Evolutionary conservation across 2,888 invertebrate species (phyloP).

Genomic region (Tenthredo mesomela): DNA sequence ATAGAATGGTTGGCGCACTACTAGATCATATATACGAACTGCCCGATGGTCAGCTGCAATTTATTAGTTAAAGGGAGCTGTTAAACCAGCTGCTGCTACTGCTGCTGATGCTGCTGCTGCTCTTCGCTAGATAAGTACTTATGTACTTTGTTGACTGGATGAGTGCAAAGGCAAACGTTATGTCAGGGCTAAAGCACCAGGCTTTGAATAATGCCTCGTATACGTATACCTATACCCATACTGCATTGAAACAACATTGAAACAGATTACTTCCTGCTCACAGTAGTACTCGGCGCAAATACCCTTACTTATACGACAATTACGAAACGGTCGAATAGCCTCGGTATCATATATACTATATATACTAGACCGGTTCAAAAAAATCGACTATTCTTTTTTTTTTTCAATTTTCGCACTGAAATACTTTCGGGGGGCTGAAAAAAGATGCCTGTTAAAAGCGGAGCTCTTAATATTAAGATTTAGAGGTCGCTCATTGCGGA

Average conservation of each 20-base stretch:
- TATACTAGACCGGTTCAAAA: no score
- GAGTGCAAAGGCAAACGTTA: slow-evolving; percentile 9
- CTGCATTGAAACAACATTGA: slow-evolving; percentile 64
- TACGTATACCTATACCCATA: not conserved
- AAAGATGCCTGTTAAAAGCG: no score
- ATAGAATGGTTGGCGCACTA: slow-evolving; percentile 18
- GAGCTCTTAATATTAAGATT: no score
- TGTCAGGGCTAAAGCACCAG: not conserved
- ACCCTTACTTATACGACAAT: slow-evolving; percentile 54
- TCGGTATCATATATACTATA: no score
- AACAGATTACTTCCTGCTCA: slow-evolving; percentile 75
- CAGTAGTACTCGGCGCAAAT: slow-evolving; percentile 61
- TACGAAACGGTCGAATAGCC: slow-evolving; percentile 16
- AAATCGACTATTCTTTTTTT: no score
- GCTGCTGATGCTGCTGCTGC: not conserved
- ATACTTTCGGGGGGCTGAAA: no score
- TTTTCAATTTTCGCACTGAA: no score
- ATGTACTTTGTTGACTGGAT: not conserved
- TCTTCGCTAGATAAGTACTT: slow-evolving; percentile 53
- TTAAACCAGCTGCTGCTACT: not conserved
- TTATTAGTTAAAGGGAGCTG: slow-evolving; percentile 41
- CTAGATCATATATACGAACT: not conserved
- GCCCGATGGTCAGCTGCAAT: slow-evolving; percentile 22
- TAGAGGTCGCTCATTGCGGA: no score
- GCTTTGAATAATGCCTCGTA: not conserved